Evolutionary conservation across 2,113 vertebrate species (phyloP).

Genomic region (Probosciger aterrimus): DNA sequence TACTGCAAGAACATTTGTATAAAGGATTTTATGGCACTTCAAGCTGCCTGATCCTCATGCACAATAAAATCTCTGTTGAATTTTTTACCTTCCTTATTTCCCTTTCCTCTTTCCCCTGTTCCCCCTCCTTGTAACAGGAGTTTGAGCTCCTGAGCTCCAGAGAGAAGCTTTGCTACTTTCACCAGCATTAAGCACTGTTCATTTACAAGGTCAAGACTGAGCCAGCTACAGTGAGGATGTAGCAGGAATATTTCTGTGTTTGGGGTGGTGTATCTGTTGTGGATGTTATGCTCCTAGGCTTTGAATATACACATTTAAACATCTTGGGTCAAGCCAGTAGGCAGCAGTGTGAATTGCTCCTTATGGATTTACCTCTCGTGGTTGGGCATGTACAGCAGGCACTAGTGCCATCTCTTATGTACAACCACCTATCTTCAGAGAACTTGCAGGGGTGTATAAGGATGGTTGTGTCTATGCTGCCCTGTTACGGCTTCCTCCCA

Average conservation of each 20-base stretch:
- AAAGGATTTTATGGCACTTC: not conserved
- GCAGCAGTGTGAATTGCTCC: not conserved
- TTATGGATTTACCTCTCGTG: not conserved
- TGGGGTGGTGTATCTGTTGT: not conserved
- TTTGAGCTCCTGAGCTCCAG: not conserved
- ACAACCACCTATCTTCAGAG: not conserved
- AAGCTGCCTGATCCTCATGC: conserved; percentile 2
- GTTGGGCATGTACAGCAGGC: not conserved
- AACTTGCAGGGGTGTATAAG: not conserved
- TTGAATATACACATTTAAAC: not conserved
- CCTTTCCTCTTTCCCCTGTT: not conserved
- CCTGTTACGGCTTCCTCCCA: not conserved
- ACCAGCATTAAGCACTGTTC: not conserved
- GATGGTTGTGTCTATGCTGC: not conserved
- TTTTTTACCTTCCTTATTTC: not conserved
- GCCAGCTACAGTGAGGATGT: not conserved
- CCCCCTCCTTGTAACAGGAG: not conserved
- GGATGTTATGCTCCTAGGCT: not conserved
- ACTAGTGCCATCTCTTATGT: not conserved
- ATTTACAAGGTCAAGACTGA: not conserved
- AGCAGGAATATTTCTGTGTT: not conserved
- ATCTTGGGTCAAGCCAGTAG: not conserved
- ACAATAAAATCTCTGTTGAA: not conserved
- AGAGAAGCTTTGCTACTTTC: not conserved
- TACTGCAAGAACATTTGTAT: not conserved